Evolutionary conservation across 2,113 vertebrate species (phyloP), one percentile per base, ranked within the genome.

Genomic region (Phalacrocorax carbo): DNA sequence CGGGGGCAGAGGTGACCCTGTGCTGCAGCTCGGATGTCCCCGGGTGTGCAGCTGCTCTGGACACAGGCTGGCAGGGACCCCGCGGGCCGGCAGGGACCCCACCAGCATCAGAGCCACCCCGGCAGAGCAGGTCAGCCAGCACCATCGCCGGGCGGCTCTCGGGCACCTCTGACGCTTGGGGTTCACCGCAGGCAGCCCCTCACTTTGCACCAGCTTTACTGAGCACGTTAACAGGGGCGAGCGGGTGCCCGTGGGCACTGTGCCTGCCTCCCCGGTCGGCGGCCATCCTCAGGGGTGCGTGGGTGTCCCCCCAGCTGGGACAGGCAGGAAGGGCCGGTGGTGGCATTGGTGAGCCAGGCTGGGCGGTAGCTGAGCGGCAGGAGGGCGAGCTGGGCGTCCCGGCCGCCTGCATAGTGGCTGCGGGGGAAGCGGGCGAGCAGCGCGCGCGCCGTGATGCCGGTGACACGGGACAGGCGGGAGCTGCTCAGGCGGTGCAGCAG

Each of bases 331-430:
- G 34, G 2, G 40, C n/a, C 1, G 0, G 69, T 0, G 69, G 65
- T 0, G 38, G 60, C 3, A 3, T 87, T 98, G 1, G 75, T 1
- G 30, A 99, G 77, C 77, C 82, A 98, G 52, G 98, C 86, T 0
- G 99, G 99, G 97, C 99, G 95, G 64, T 98, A 98, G 86, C 98
- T 98, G 46, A 98, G 83, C 3, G 95, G 97, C 25, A 98, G 62
- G 88, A 95, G 92, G 62, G 93, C 10, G 25, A 98, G 71, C 13
- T 94, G 65, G 42, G 98, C 95, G 7, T 98, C 98, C 97, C 98
- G 98, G 18, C 98, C 97, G 1, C 80, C 97, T 4, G 96, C 73
- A 73, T 99, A 99, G 44, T 97, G 97, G 58, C 97, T 98, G 21
- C 96, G 96, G 18, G 98, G 98, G 27, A 93, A 65, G 46, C 79